A percentile compares a stretch with the other conserved stretches of the same genome.
Conservation (phyloP, 2,113 vertebrate species). For the Macquaria ambigua region DNA sequence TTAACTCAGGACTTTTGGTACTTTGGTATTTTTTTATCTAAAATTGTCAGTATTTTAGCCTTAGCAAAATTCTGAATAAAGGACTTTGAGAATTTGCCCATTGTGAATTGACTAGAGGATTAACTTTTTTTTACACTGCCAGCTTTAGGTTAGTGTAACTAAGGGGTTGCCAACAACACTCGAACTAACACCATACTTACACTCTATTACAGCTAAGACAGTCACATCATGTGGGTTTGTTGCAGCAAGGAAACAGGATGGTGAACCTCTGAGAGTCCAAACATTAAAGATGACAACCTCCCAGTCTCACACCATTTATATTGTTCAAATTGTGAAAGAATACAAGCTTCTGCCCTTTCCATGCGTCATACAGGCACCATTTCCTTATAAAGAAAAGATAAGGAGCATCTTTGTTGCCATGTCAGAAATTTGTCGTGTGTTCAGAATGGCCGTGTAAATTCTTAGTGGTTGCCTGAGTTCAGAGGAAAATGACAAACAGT, state of each 20-base stretch:
- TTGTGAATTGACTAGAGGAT: neutral
- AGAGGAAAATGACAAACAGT: slow-evolving; percentile 34
- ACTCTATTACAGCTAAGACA: neutral
- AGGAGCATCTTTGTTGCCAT: neutral
- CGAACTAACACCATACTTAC: neutral
- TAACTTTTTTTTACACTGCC: neutral
- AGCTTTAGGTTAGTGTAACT: neutral
- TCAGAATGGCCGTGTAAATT: slow-evolving; percentile 3
- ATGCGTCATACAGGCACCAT: neutral
- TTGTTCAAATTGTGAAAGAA: neutral
- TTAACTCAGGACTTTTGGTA: neutral
- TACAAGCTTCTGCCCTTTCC: neutral
- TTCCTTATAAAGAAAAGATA: neutral
- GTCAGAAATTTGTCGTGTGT: slow-evolving; percentile 9
- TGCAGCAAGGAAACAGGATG: neutral
- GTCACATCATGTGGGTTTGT: neutral
- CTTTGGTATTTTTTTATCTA: neutral
- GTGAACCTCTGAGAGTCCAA: neutral
- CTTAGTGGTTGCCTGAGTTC: slow-evolving; percentile 12
- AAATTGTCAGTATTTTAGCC: neutral
- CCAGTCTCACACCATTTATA: neutral
- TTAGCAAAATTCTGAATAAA: neutral
- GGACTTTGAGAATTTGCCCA: neutral
- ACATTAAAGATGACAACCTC: neutral
- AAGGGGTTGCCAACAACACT: neutral